Conservation (phyloP, 2,888 invertebrate species). For the Archips crataeganus region DNA sequence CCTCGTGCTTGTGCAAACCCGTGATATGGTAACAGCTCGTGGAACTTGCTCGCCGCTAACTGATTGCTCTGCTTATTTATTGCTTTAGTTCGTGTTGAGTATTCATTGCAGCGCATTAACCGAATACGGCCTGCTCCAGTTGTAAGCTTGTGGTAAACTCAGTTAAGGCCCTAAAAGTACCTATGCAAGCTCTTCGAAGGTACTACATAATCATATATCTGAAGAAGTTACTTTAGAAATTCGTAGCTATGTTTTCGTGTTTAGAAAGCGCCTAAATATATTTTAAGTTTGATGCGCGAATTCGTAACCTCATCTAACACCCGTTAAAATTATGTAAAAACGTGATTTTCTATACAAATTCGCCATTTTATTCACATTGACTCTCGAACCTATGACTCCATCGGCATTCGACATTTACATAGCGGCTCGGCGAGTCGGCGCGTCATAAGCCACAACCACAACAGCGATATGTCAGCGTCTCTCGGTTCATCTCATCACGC, state of each 20-base stretch:
- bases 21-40: constrained; percentile 49
- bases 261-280: constrained; percentile 41
- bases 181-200: neutral
- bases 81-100: constrained; percentile 47
- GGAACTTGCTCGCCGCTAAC: constrained; percentile 50
- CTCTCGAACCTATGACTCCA: constrained; percentile 78
- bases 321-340: constrained; percentile 69
- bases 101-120: constrained; percentile 45
- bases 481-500: constrained; percentile 39
- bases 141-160: constrained; percentile 9
- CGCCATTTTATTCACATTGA: constrained; percentile 71
- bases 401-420: constrained; percentile 82
- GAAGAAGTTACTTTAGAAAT: neutral
- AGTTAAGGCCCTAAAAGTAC: neutral
- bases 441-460: constrained; percentile 46
- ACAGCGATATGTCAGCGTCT: constrained; percentile 46
- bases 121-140: constrained; percentile 40
- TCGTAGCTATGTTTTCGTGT: neutral
- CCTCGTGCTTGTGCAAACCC: constrained; percentile 57
- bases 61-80: constrained; percentile 55
- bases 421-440: constrained; percentile 61
- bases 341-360: constrained; percentile 72
- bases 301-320: constrained; percentile 50
- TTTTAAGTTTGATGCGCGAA: constrained; percentile 49
- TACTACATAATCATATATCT: neutral